Base-by-base conservation (phyloP, 2,888 invertebrate genomes). In the Hyposoter dolosus region DNA sequence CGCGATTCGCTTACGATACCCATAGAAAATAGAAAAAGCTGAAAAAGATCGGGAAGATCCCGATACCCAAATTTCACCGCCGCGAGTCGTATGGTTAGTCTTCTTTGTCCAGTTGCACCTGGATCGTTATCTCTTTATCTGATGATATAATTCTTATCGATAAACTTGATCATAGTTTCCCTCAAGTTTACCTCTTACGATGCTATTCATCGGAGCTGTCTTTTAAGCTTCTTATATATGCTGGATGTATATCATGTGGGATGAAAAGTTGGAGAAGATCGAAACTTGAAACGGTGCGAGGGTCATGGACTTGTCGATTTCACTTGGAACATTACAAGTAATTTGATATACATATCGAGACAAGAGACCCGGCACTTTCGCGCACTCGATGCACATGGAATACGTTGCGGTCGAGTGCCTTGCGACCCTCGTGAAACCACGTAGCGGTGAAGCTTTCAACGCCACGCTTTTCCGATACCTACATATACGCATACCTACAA, bases 321-420 rank as follows among this genome's bases (percentile, higher is more conserved):
- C 45, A 45, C 45, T 69, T 28, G 68, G 68, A 69, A 45, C 35
- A 28, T 69, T 45, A 69, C 35, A 28, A 45, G 68, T 45, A 45
- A 81, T 88, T 83, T 82, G 45, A 84, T 60, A 86, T 83, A 85
- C 79, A 75, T 72, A 84, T 82, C 75, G 65, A 77, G 60, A 77
- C 66, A 72, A 78, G 71, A 77, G 78, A 80, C 63, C 66, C 15
- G 50, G 85, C 50, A 35, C 66, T 76, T 74, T 83, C 65, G 77
- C 23, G 23, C 45, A 69, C 71, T 76, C 79, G 71, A 82, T 40
- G 76, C 71, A 65, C 82, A 79, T 68, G 75, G 65, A 74, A 71
- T 84, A 77, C 53, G 53, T 32, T 56, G 66, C 66, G 43, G 35
- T 68, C 77, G 77, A 32, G 35, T 40, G 47, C 32, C 47, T 12